Conservation (phyloP, 2,113 vertebrate genomes). For the Dolichotis patagonum region DNA sequence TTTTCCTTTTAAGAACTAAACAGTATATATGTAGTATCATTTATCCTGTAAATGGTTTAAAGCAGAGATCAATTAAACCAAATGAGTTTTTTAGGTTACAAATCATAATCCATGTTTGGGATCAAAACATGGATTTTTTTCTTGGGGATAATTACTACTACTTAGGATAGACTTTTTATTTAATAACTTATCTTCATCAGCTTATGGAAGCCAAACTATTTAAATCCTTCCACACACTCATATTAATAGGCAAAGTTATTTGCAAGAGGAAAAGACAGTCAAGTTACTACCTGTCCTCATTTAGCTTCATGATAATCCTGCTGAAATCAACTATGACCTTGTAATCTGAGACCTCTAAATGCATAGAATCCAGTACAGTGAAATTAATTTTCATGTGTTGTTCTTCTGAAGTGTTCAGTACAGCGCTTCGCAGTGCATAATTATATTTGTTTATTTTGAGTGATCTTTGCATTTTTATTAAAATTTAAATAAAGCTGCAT, state of each 20-base stretch:
- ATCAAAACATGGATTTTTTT: conserved; percentile 35
- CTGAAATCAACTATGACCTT: conserved; percentile 41
- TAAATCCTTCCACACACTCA: background rate
- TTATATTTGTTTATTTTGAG: conserved; percentile 71
- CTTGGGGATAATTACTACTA: background rate
- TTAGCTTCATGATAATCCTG: conserved; percentile 19
- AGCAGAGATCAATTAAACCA: conserved; percentile 51
- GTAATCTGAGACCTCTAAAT: conserved; percentile 1
- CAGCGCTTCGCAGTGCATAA: conserved; percentile 49
- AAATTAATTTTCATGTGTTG: conserved; percentile 59
- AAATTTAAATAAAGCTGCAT: conserved; percentile 60
- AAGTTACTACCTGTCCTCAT: conserved; percentile 6
- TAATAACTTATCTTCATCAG: conserved; percentile 18
- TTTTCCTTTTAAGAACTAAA: background rate
- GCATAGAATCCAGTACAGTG: background rate
- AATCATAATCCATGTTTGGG: background rate
- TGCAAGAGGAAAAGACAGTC: background rate
- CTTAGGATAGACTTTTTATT: conserved; percentile 25
- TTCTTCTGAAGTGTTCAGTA: conserved; percentile 57
- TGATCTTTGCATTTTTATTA: conserved; percentile 73
- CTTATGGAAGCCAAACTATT: background rate
- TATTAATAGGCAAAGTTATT: conserved; percentile 20
- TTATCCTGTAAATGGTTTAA: conserved; percentile 40
- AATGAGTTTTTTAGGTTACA: conserved; percentile 19
- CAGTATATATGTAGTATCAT: background rate